A percentile compares a stretch with the other conserved stretches of the same genome.
phyloP scores from a whole-genome alignment of 2,888 invertebrate species.

The Alentia gelatinosa region DNA sequence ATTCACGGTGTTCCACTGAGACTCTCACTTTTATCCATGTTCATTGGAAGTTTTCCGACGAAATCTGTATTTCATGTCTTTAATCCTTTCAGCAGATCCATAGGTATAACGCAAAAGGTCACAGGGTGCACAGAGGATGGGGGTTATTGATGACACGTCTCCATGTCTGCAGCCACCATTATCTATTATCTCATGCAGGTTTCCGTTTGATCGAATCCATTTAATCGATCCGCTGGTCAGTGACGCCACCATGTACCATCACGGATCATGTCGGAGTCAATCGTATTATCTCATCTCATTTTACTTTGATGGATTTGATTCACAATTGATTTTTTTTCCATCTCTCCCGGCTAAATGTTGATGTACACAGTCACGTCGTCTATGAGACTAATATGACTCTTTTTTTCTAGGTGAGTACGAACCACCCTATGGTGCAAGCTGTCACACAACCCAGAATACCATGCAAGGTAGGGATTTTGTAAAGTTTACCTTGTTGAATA shows the following conservation, averaged over 20 bases:
- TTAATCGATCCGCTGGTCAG: slow-evolving; percentile 14
- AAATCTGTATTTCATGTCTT: not conserved
- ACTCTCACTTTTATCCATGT: not conserved
- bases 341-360: too few relatives aligned
- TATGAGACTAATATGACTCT: too few relatives aligned
- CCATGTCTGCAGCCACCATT: not conserved
- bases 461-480: too few relatives aligned
- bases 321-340: not conserved
- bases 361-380: too few relatives aligned
- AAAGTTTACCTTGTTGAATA: too few relatives aligned
- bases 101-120: not conserved
- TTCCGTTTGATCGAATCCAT: not conserved
- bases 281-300: slow-evolving; percentile 1
- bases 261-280: not conserved
- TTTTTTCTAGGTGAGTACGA: too few relatives aligned
- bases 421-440: too few relatives aligned
- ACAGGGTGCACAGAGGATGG: not conserved
- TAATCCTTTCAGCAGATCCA: not conserved
- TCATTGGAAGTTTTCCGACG: not conserved
- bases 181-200: not conserved
- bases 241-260: not conserved
- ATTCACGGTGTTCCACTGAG: not conserved
- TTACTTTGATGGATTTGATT: not conserved
- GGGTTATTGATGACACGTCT: not conserved
- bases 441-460: too few relatives aligned